Percentiles rank a stretch among this genome's conserved stretches.
These are phyloP conservation scores for Acanthosepion lycidas DNA, from an alignment of 2,888 invertebrate genomes.

Conservation along the genomic window DNA sequence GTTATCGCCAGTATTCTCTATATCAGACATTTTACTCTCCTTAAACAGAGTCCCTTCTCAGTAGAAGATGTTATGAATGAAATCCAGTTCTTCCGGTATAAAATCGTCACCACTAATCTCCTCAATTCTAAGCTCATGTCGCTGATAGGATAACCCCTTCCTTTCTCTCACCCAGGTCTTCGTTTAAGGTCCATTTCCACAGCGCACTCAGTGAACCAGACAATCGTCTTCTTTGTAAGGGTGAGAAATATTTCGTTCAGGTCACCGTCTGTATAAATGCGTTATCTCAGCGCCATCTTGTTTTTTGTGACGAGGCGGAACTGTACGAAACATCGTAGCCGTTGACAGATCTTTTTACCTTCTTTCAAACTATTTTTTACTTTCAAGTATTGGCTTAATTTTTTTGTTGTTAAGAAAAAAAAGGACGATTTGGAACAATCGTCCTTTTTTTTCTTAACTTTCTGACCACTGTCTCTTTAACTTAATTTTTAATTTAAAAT, in stretches of 20 bases:
- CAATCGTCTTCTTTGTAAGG: not conserved
- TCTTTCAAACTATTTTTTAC: not conserved
- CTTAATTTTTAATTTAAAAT: no score
- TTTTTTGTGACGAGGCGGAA: not conserved
- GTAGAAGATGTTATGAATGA: no score
- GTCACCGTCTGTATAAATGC: not conserved
- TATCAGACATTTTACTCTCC: no score
- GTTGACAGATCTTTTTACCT: not conserved
- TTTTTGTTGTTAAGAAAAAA: no score
- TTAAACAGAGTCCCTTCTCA: no score
- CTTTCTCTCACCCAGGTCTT: not conserved
- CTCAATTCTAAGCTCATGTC: not conserved
- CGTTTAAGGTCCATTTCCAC: not conserved
- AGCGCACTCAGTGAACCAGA: not conserved
- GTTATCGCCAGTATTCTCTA: no score
- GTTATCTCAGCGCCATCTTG: not conserved
- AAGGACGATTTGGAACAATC: no score
- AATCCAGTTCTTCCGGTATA: not conserved
- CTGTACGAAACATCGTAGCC: not conserved
- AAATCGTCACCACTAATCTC: not conserved
- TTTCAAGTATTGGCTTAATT: no score
- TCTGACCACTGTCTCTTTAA: no score
- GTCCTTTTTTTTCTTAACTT: no score
- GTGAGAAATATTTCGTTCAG: not conserved
- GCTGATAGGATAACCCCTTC: not conserved